Base-by-base conservation (phyloP, 1,140 invertebrate genomes). In the Bemisia tabaci region DNA sequence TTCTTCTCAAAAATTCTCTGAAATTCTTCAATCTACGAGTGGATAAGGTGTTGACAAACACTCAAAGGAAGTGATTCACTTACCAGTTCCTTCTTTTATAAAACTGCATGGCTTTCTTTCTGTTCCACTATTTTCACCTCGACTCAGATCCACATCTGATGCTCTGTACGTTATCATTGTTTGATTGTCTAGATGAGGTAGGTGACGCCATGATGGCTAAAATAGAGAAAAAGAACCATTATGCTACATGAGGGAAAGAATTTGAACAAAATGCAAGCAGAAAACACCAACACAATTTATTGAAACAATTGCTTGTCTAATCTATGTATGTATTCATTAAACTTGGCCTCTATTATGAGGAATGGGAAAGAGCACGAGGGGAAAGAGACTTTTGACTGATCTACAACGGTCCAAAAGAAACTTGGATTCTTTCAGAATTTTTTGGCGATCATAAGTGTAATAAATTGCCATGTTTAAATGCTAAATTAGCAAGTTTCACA, bases 131-230 rank as follows among this genome's bases (percentile, higher is more conserved):
- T 65, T 74, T 73, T 77, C 67, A 63, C 75, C 71, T 74, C 82
- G 78, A 74, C 86, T 91, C 59, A 90, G 83, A 75, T 87, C 87
- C 21, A 95, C 87, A 79, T 96, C 92, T n/a, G 93, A 95, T 2
- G 84, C 84, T 76, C 85, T 85, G 73, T 97, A 96, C 26, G 90
- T 84, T 62, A 97, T 92, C 93, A 97, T 95, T n/a, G 85, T 87
- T 74, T 86, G 82, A 70, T 91, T 88, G 71, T 88, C 86, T 39
- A 84, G 77, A 66, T 89, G 78, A 21, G 87, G 83, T 60, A 94
- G 75, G 76, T 95, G 92, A 66, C 93, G 83, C 93, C 93, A 96
- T 9, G 92, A 92, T 62, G 94, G 94, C 89, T 92, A 74, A 65
- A 79, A 75, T 63, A 68, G 67, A 65, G 65, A 65, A 61, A 48